Evolutionary conservation across 1,140 invertebrate species (phyloP), one percentile per base, ranked within the genome.

Genomic region (Tetramorium parvispinum): DNA sequence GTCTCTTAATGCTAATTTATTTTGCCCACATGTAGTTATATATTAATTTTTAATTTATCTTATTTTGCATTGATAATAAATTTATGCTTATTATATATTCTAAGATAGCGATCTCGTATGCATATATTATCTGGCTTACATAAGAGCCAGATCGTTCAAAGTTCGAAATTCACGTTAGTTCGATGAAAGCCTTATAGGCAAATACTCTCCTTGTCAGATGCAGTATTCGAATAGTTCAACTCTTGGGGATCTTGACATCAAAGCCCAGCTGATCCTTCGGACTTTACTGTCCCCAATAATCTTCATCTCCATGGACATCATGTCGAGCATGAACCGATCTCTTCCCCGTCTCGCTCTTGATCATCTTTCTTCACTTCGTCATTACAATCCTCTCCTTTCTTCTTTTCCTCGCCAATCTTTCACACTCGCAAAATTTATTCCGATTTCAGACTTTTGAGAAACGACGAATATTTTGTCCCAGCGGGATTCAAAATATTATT

Each of bases 401-500:
- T 57, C 18, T 16, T 49, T 10, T 21, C 3, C 24, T 16, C 66
- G 37, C 8, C n/a, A 8, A n/a, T 32, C 6, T 16, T n/a, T 16
- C 13, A 8, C 24, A 5, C 24, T 61, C 40, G 40, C 75, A 61
- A 83, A 75, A 83, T 83, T 75, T 75, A 83, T 81, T 81, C n/a
- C 40, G 40, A 53, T 27, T 66, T 78, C 16, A 11, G 57, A 63
- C 63, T 81, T 71, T 18, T 59, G 53, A 57, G 53, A 71, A 82
- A 57, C 53, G 76, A 18, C 57, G 65, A 83, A 75, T 83, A 83
- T 73, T 59, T 83, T 75, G 75, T 21, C 11, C n/a, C 11, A 11
- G 24, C 13, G 18, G 24, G 18, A 75, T 13, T 59, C 37, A 46
- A 75, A 83, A 59, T 83, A 83, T 83, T 59, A 75, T 83, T 75